Conservation (phyloP, 2,113 vertebrate genomes). For the Rhinolophus ferrumequinum region DNA sequence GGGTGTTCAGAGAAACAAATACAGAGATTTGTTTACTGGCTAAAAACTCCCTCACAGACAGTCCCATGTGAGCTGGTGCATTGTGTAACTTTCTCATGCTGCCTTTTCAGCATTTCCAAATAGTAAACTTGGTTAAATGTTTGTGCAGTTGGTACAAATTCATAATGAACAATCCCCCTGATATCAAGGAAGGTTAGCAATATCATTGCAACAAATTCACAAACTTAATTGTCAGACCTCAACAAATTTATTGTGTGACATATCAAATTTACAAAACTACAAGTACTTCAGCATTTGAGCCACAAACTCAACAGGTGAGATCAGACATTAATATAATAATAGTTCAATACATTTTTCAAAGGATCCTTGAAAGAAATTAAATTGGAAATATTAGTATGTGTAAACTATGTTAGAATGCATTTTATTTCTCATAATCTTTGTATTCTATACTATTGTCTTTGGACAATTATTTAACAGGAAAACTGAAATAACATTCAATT, state of each 20-base stretch:
- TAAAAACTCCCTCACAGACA: too few relatives aligned
- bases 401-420: background rate
- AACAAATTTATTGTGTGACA: background rate
- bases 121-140: too few relatives aligned
- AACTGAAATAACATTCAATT: background rate
- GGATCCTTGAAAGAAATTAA: background rate
- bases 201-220: too few relatives aligned
- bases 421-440: background rate
- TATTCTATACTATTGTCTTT: background rate
- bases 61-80: too few relatives aligned
- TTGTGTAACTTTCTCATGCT: too few relatives aligned
- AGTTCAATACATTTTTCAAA: background rate
- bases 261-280: constrained; percentile 19
- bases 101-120: too few relatives aligned
- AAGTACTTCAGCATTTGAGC: background rate
- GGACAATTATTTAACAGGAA: background rate
- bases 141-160: too few relatives aligned
- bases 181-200: too few relatives aligned
- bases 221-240: too few relatives aligned
- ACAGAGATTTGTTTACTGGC: too few relatives aligned
- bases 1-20: too few relatives aligned
- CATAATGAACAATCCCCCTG: too few relatives aligned
- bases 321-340: background rate
- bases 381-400: background rate
- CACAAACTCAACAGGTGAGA: background rate